These are phyloP conservation scores for Microcebus murinus DNA, from an alignment of 2,113 vertebrate genomes.

Conservation along the genomic window DNA sequence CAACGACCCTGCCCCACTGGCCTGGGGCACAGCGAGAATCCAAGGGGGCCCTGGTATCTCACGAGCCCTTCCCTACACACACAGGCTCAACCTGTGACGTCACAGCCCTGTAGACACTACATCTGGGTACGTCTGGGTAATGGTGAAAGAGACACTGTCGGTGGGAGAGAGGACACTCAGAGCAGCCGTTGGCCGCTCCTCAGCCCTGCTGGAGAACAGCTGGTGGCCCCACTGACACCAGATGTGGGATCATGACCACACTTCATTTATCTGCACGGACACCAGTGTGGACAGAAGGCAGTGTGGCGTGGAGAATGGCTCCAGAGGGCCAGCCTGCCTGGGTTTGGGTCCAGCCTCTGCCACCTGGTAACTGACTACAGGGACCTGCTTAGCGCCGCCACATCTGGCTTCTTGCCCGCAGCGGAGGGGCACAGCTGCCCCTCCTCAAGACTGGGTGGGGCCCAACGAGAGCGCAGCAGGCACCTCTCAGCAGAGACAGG, in stretches of 20 bases:
- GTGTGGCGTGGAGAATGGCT: accelerated
- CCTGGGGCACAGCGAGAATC: accelerated
- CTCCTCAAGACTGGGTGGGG: not conserved
- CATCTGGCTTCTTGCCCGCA: not conserved
- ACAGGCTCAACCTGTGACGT: not conserved
- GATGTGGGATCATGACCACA: accelerated
- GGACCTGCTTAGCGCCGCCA: not conserved
- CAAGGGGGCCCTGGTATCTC: accelerated
- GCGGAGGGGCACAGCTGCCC: not conserved
- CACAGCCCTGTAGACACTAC: not conserved
- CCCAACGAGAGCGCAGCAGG: too few species aligned
- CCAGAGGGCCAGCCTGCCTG: accelerated
- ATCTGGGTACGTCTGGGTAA: not conserved
- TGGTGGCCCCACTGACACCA: accelerated
- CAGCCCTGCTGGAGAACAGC: not conserved
- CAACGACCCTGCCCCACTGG: not conserved
- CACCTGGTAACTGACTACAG: accelerated
- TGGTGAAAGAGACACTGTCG: not conserved
- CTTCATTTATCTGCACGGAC: too few species aligned
- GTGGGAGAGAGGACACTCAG: not conserved
- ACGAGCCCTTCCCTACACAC: not conserved
- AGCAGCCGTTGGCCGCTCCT: not conserved
- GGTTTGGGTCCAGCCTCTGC: not conserved
- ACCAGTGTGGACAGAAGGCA: not conserved
- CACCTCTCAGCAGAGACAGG: not conserved